Conservation (phyloP, 2,888 invertebrate genomes). For the Sinopyrophorus schimmeli region DNA sequence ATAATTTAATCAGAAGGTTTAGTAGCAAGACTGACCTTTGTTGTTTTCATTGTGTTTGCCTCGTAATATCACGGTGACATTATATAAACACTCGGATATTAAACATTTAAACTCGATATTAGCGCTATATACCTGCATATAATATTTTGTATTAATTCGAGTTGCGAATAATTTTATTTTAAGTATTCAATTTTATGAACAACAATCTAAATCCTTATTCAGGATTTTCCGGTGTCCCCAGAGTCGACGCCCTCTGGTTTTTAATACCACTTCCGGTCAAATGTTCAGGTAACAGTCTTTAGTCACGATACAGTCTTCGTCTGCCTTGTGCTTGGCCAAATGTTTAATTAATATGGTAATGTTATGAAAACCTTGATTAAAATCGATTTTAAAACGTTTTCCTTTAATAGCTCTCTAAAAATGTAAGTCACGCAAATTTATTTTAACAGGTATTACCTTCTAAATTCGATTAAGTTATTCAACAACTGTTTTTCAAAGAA, state of each 20-base stretch:
- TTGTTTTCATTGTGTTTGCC: conserved; percentile 47
- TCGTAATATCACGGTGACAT: conserved; percentile 52
- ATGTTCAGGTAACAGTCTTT: conserved; percentile 36
- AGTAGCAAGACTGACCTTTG: conserved; percentile 50
- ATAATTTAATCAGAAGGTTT: conserved; percentile 52
- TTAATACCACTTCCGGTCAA: conserved; percentile 40
- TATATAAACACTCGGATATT: conserved; percentile 27
- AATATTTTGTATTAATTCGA: too few species aligned
- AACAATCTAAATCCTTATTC: conserved; percentile 30
- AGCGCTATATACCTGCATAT: too few species aligned
- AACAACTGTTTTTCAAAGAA: too few species aligned
- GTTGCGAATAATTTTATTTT: not conserved
- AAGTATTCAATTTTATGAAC: conserved; percentile 1
- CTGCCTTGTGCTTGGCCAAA: conserved; percentile 28
- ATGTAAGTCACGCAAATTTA: conserved; percentile 24
- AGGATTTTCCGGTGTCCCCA: conserved; percentile 40
- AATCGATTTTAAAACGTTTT: conserved; percentile 31
- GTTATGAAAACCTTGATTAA: conserved; percentile 33
- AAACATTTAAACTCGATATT: too few species aligned
- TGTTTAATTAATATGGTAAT: conserved; percentile 39
- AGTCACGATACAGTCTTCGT: conserved; percentile 38
- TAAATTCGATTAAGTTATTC: too few species aligned
- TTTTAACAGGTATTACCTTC: not conserved
- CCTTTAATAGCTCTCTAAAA: conserved; percentile 24
- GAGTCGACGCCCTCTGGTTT: conserved; percentile 40